phyloP scores from a whole-genome alignment of 2,797 vertebrate genomes.

The Triplophysa yarkandensis region DNA sequence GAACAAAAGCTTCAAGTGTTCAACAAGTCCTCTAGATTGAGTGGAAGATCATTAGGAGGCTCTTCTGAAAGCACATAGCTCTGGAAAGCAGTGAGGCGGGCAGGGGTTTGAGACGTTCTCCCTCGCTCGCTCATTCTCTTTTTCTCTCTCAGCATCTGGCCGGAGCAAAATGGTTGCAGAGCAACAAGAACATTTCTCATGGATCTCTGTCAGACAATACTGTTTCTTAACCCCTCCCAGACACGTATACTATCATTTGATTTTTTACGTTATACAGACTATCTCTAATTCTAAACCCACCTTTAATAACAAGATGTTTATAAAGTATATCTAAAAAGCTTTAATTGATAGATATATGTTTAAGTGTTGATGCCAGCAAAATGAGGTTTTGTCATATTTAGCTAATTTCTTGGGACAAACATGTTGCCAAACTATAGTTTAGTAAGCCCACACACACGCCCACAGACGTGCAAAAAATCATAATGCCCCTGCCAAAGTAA shows the following conservation, averaged over 20 bases:
- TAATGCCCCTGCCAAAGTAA: slow-evolving; percentile 11
- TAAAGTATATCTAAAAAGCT: neutral
- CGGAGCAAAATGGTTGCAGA: slow-evolving; percentile 32
- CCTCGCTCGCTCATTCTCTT: slow-evolving; percentile 1
- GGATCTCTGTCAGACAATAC: slow-evolving; percentile 16
- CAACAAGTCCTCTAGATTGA: neutral
- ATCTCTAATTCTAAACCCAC: no score
- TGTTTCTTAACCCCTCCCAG: neutral
- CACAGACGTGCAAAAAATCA: slow-evolving; percentile 4
- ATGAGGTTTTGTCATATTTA: neutral
- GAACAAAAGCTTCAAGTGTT: neutral
- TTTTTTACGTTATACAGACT: neutral
- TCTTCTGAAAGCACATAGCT: slow-evolving; percentile 27
- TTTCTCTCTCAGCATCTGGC: slow-evolving; percentile 45
- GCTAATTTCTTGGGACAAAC: neutral
- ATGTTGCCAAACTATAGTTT: neutral
- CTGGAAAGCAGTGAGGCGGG: neutral
- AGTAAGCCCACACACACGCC: neutral
- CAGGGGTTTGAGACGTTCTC: slow-evolving; percentile 14
- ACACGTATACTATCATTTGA: neutral
- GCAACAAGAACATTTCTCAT: slow-evolving; percentile 45
- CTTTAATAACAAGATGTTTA: neutral
- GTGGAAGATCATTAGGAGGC: slow-evolving; percentile 6
- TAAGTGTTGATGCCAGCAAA: neutral
- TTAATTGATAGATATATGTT: neutral